Percentiles rank a stretch among this genome's conserved stretches.
phyloP scores from a whole-genome alignment of 2,113 vertebrate genomes.

The Atherinomorus stipes region DNA sequence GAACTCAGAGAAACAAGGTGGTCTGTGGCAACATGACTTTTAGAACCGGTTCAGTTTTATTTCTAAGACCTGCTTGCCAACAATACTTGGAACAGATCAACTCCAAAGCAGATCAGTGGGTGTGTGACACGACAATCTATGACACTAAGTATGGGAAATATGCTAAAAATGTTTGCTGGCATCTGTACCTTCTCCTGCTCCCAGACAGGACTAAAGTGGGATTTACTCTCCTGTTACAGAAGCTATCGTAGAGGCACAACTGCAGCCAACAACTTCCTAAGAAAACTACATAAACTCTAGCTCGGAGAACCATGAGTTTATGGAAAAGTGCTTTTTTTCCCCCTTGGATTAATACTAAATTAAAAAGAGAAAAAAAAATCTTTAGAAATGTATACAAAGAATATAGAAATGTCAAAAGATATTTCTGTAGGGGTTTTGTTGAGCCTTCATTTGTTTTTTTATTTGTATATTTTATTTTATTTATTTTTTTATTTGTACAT shows the following conservation, averaged over 20 bases:
- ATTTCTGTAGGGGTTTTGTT: too few relatives aligned
- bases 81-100: not conserved
- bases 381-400: too few relatives aligned
- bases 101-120: slow-evolving; percentile 34
- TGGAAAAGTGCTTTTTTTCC: too few relatives aligned
- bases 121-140: slow-evolving; percentile 10
- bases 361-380: too few relatives aligned
- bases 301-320: too few relatives aligned
- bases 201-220: slow-evolving; percentile 12
- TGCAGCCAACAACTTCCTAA: too few relatives aligned
- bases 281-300: too few relatives aligned
- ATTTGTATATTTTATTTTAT: too few relatives aligned
- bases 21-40: not conserved
- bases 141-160: slow-evolving; percentile 63
- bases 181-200: not conserved
- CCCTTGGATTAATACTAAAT: too few relatives aligned
- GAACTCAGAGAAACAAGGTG: not conserved
- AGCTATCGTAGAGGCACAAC: not conserved
- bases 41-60: rapidly evolving
- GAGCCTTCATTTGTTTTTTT: too few relatives aligned
- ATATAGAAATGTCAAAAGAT: too few relatives aligned
- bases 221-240: not conserved
- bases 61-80: not conserved
- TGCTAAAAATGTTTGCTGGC: slow-evolving; percentile 49
- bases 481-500: too few relatives aligned